Percentiles rank a stretch among this genome's conserved stretches.
These are phyloP conservation scores for Beroe ovata DNA, from an alignment of 37 sponge, comb jelly and placozoan genomes.

Conservation along the genomic window DNA sequence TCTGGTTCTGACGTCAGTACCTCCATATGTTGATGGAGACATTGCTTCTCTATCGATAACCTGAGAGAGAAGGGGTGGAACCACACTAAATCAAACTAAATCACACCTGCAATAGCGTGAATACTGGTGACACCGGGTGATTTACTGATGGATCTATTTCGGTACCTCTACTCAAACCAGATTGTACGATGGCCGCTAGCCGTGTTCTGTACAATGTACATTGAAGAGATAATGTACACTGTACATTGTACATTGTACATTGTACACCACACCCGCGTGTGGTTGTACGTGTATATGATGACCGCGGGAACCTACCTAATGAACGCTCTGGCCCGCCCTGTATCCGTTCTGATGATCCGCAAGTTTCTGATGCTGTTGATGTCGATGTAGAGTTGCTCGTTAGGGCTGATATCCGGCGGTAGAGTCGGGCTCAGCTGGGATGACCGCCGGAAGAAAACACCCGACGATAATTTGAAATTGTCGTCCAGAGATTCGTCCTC, in stretches of 20 bases:
- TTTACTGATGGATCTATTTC: too few species aligned
- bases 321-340: slow-evolving; percentile 38
- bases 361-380: slow-evolving; percentile 62
- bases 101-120: too few species aligned
- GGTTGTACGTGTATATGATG: too few species aligned
- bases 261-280: too few species aligned
- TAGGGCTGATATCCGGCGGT: background rate
- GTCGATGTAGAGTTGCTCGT: slow-evolving; percentile 47
- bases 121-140: too few species aligned
- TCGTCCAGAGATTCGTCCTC: slow-evolving; percentile 54
- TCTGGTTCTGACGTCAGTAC: slow-evolving; percentile 4
- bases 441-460: slow-evolving; percentile 12
- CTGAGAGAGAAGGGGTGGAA: too few species aligned
- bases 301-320: slow-evolving; percentile 53
- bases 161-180: too few species aligned
- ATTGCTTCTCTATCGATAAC: slow-evolving; percentile 59
- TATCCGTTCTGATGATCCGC: slow-evolving; percentile 35
- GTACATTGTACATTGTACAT: too few species aligned
- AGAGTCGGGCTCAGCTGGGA: background rate
- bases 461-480: background rate
- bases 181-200: too few species aligned
- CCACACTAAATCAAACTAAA: too few species aligned
- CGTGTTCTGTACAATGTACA: too few species aligned
- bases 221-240: too few species aligned
- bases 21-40: slow-evolving; percentile 50